phyloP scores from a whole-genome alignment of 23 tunicate species.

The Clavelina lepadiformis region DNA sequence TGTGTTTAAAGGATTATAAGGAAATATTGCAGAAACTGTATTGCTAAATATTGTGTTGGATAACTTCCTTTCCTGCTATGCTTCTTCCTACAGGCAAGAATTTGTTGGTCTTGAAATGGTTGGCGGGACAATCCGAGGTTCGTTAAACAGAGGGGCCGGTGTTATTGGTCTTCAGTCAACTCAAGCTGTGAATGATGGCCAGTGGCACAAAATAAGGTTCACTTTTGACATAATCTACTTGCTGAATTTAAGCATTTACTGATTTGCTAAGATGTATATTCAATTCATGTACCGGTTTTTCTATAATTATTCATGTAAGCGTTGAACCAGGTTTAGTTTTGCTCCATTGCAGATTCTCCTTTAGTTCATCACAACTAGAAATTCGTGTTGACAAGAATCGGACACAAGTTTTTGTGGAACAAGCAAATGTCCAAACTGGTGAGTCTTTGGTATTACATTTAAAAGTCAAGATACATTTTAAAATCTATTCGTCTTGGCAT shows the following conservation, averaged over 20 bases:
- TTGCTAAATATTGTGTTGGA: background rate
- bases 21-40: too few relatives aligned
- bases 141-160: slow-evolving; percentile 52
- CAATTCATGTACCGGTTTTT: too few relatives aligned
- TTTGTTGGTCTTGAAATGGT: slow-evolving; percentile 66
- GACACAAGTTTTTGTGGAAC: slow-evolving; percentile 51
- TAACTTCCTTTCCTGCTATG: background rate
- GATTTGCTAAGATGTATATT: too few relatives aligned
- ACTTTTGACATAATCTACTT: too few relatives aligned
- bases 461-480: too few relatives aligned
- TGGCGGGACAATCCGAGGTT: slow-evolving; percentile 58
- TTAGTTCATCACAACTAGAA: slow-evolving; percentile 40
- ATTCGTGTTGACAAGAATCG: slow-evolving; percentile 61
- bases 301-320: background rate
- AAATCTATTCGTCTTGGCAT: too few relatives aligned
- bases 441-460: too few relatives aligned
- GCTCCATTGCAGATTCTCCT: slow-evolving; percentile 38
- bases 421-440: too few relatives aligned
- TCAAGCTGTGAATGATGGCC: slow-evolving; percentile 47
- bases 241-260: too few relatives aligned
- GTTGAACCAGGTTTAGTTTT: background rate
- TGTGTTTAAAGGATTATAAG: too few relatives aligned
- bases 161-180: slow-evolving; percentile 63
- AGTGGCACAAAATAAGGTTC: slow-evolving; percentile 72
- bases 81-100: slow-evolving; percentile 26